These are phyloP conservation scores for Tipula helvola DNA, from an alignment of 2,888 invertebrate genomes.

Conservation along the genomic window DNA sequence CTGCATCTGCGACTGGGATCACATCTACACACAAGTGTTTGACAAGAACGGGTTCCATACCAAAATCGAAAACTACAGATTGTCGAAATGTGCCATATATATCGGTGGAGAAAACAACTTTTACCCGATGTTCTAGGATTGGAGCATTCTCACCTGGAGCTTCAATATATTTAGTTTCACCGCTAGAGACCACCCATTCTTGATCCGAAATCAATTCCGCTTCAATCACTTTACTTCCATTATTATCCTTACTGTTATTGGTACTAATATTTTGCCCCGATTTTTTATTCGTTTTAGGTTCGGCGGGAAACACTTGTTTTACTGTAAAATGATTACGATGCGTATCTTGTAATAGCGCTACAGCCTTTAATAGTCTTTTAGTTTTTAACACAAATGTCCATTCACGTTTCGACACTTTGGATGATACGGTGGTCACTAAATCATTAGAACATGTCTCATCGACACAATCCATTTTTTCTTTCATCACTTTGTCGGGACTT, in stretches of 20 bases:
- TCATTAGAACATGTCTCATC: constrained; percentile 46
- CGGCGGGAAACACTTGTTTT: constrained; percentile 35
- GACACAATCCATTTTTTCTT: constrained; percentile 45
- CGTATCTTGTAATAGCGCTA: constrained; percentile 56
- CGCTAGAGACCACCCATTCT: constrained; percentile 37
- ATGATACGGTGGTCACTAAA: constrained; percentile 46
- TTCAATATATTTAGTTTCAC: constrained; percentile 16
- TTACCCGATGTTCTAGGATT: constrained; percentile 36
- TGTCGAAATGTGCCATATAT: constrained; percentile 69
- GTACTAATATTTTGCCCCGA: constrained; percentile 15
- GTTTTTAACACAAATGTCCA: constrained; percentile 48
- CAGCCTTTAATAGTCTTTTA: constrained; percentile 41
- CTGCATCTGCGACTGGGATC: constrained; percentile 51
- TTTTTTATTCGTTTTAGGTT: constrained; percentile 17
- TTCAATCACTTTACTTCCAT: constrained; percentile 20
- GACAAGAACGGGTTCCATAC: constrained; percentile 47
- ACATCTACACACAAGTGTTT: constrained; percentile 65
- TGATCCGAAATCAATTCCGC: constrained; percentile 39
- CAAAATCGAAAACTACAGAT: constrained; percentile 63
- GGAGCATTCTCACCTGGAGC: constrained; percentile 20
- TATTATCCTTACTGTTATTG: background rate
- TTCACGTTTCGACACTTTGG: constrained; percentile 45
- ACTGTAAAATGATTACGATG: constrained; percentile 54
- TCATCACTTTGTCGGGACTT: constrained; percentile 49
- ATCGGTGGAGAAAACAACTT: constrained; percentile 50